phyloP scores from a whole-genome alignment of 1,140 invertebrate species.

The Colletes latitarsis region DNA sequence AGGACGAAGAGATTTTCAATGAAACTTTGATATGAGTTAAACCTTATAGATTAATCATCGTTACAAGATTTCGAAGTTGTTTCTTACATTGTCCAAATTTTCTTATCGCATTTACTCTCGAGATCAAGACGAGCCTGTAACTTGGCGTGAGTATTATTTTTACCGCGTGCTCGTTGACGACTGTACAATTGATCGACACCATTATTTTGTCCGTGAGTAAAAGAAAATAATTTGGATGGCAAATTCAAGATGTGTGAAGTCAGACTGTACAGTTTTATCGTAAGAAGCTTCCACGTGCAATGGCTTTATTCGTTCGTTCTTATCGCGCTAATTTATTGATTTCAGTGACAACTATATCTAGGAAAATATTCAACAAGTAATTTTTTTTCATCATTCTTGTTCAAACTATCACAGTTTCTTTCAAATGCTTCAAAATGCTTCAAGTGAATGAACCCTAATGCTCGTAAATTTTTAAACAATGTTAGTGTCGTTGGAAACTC shows the following conservation, averaged over 20 bases:
- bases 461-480: no score
- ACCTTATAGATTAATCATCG: not conserved
- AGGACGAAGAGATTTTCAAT: conserved; percentile 33
- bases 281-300: not conserved
- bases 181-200: conserved; percentile 18
- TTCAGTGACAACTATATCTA: no score
- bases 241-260: not conserved
- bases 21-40: conserved; percentile 24
- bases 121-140: not conserved
- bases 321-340: no score
- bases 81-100: conserved; percentile 7
- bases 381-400: no score
- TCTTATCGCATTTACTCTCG: not conserved
- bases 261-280: conserved; percentile 11
- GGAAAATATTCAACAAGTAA: no score
- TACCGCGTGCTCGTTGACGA: conserved; percentile 26
- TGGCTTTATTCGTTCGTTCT: no score
- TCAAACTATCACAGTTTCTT: no score
- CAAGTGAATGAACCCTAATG: no score
- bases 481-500: no score
- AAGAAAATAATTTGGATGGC: no score
- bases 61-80: conserved; percentile 3
- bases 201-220: not conserved
- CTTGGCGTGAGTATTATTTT: conserved; percentile 19
- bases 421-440: no score